These are phyloP conservation scores for Trypoxylon attenuatum DNA, from an alignment of 2,888 invertebrate species.

Conservation along the genomic window DNA sequence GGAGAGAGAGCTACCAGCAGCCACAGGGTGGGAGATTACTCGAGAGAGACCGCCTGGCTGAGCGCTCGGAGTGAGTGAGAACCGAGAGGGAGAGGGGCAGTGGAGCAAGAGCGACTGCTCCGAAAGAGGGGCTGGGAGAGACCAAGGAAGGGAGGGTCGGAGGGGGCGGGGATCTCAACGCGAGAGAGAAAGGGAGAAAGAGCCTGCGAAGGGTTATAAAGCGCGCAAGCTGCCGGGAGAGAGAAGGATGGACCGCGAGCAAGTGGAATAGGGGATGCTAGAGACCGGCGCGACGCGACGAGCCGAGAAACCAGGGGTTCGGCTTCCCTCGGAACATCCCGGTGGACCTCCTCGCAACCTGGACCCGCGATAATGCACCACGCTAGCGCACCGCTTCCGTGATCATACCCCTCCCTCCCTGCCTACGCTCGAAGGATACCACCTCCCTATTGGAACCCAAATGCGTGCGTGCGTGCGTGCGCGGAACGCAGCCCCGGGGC, in stretches of 20 bases:
- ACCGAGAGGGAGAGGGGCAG: no score
- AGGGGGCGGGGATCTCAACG: no score
- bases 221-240: no score
- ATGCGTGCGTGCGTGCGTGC: slow-evolving; percentile 45
- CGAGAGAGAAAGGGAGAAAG: no score
- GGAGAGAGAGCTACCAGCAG: not conserved
- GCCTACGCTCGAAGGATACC: slow-evolving; percentile 41
- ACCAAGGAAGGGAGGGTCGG: not conserved
- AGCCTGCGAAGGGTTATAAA: no score
- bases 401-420: slow-evolving; percentile 18
- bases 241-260: no score
- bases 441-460: slow-evolving; percentile 35
- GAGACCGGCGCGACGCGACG: slow-evolving; percentile 16
- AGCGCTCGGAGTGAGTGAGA: no score
- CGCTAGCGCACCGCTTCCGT: slow-evolving; percentile 52
- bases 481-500: no score
- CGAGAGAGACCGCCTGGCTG: no score
- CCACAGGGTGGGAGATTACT: not conserved
- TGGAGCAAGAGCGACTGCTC: no score
- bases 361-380: slow-evolving; percentile 49
- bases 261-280: slow-evolving; percentile 30
- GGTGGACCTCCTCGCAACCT: slow-evolving; percentile 31
- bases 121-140: no score
- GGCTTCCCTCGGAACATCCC: slow-evolving; percentile 36
- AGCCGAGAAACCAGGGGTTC: not conserved